Evolutionary conservation across 2,888 invertebrate genomes (phyloP), one percentile per base, ranked within the genome.

Genomic region (Nemurella pictetii): DNA sequence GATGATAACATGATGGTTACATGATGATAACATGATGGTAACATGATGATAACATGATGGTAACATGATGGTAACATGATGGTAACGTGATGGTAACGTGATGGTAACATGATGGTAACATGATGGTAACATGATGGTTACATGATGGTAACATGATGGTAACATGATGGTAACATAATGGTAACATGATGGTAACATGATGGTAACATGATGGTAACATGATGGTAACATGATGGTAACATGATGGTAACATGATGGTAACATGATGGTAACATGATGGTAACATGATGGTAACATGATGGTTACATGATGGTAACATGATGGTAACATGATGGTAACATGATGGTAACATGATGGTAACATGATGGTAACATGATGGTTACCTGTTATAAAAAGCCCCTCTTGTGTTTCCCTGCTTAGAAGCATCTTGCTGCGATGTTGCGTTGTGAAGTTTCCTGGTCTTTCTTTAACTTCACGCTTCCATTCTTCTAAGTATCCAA

Each of bases 401-500:
- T 80, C 80, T 25, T n/a, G 80, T 32, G 80, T 80, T 20, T 80
- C 80, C 26, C 36, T 30, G 35, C 78, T 78, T 3, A 78, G 78
- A 29, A 78, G 78, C 77, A 78, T 78, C 20, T 78, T 29, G 12
- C 29, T 78, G 27, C 30, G 7, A 4, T 78, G 30, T 27, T 78
- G 28, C 4, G 78, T 15, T 15, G 78, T 27, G 29, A 78, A 78
- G 78, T 78, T 78, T 78, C 78, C 78, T 78, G 78, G 78, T 29
- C 78, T 27, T 30, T 82, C 72, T 15, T 82, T 72, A 26, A 82
- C 82, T 82, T 82, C 82, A 5, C 26, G 2, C 55, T 82, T 82
- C 78, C 78, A 78, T 27, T 82, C 82, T 29, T 82, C 55, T n/a
- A 82, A 29, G 28, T 82, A 82, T 9, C 28, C 25, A 55, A 82